Percentiles rank a stretch among this genome's conserved stretches.
phyloP scores from a whole-genome alignment of 2,113 vertebrate species.

The Tragelaphus imberbis region DNA sequence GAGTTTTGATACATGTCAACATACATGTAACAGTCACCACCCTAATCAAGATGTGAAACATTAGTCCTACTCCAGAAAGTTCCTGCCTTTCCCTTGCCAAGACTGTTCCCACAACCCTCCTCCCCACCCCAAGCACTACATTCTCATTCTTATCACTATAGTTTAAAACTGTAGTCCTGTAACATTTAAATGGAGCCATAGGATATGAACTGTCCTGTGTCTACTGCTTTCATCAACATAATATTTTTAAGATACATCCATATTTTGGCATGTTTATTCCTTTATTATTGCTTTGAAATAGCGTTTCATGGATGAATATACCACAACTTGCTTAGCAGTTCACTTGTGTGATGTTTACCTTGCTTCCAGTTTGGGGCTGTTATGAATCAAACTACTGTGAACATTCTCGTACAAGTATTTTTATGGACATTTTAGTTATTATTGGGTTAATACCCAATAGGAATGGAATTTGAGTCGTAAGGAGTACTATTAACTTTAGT shows the following conservation, averaged over 20 bases:
- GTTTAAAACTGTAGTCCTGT: not conserved
- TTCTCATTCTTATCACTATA: not conserved
- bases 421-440: not conserved
- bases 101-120: not conserved
- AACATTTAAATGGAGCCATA: not conserved
- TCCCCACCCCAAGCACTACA: not conserved
- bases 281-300: not conserved
- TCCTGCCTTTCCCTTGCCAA: not conserved
- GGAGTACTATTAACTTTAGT: not conserved
- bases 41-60: not conserved
- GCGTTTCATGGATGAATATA: not conserved
- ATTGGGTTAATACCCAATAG: not conserved
- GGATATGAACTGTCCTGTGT: not conserved
- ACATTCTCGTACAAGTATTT: not conserved
- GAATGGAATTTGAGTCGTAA: not conserved
- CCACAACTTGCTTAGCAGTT: not conserved
- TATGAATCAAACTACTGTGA: not conserved
- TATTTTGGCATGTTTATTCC: not conserved
- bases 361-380: not conserved
- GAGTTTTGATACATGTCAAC: not conserved
- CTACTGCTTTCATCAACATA: not conserved
- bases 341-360: not conserved
- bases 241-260: not conserved
- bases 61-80: not conserved
- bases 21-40: not conserved